These are phyloP conservation scores for Geothlypis trichas DNA, from an alignment of 2,113 vertebrate species.

Conservation along the genomic window DNA sequence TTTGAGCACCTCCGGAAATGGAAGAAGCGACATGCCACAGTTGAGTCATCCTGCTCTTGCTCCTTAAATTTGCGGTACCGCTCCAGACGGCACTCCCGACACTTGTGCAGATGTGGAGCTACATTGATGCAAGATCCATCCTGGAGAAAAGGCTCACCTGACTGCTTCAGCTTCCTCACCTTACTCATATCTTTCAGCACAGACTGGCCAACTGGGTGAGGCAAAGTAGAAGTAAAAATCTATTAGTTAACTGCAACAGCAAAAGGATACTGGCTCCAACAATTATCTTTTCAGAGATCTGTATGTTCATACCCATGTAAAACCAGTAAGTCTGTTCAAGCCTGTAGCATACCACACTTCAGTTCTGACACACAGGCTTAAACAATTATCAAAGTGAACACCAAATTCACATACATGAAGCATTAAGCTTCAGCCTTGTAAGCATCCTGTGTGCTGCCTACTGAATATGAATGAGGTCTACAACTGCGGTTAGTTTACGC, in stretches of 20 bases:
- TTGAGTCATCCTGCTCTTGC: constrained; percentile 93
- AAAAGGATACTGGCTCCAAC: neutral
- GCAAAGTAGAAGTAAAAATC: constrained; percentile 26
- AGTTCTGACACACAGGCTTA: neutral
- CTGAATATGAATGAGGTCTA: neutral
- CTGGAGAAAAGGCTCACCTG: constrained; percentile 96
- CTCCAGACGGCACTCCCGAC: constrained; percentile 95
- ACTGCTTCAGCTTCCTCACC: constrained; percentile 95
- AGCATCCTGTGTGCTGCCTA: neutral
- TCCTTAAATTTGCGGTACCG: constrained; percentile 96
- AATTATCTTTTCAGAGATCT: neutral
- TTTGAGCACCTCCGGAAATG: constrained; percentile 91
- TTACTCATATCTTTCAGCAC: constrained; percentile 95
- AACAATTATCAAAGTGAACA: neutral
- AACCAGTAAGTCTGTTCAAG: neutral
- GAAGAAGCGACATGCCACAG: constrained; percentile 96
- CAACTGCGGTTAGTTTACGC: neutral
- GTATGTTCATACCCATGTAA: neutral
- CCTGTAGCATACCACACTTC: neutral
- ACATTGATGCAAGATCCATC: constrained; percentile 98
- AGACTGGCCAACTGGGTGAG: constrained; percentile 87
- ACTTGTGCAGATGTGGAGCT: constrained; percentile 97
- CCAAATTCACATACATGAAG: neutral
- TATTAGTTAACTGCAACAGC: neutral
- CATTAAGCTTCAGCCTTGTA: neutral